These are phyloP conservation scores for Lanistes nyassanus DNA, from an alignment of 1,140 invertebrate genomes.

Conservation along the genomic window DNA sequence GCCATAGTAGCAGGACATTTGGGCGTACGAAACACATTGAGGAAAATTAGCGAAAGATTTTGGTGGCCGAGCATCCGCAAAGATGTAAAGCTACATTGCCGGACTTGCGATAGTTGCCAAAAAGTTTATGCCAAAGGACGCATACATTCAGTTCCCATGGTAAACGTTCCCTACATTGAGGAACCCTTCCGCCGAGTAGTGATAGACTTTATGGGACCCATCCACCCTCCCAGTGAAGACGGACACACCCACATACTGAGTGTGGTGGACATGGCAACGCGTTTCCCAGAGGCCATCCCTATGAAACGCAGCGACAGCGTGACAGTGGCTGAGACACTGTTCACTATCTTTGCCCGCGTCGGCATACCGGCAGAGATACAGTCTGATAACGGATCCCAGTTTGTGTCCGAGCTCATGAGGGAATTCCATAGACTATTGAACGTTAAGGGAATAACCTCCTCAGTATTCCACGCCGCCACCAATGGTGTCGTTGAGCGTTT, in stretches of 20 bases:
- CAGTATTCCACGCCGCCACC: slow-evolving; percentile 38
- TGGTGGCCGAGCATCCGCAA: slow-evolving; percentile 37
- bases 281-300: slow-evolving; percentile 40
- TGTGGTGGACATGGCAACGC: slow-evolving; percentile 36
- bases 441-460: slow-evolving; percentile 29
- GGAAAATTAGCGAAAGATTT: slow-evolving; percentile 27
- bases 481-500: no score
- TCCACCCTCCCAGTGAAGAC: slow-evolving; percentile 26
- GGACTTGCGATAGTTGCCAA: slow-evolving; percentile 40
- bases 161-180: slow-evolving; percentile 34
- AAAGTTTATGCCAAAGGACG: slow-evolving; percentile 30
- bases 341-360: slow-evolving; percentile 57
- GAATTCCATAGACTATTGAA: slow-evolving; percentile 25
- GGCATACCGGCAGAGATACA: slow-evolving; percentile 61
- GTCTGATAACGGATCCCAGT: slow-evolving; percentile 36
- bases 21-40: slow-evolving; percentile 20
- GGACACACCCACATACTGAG: slow-evolving; percentile 37
- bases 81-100: slow-evolving; percentile 34
- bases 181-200: slow-evolving; percentile 41
- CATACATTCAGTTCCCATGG: slow-evolving; percentile 33
- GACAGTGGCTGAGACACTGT: slow-evolving; percentile 38
- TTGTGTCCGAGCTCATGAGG: slow-evolving; percentile 32
- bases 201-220: slow-evolving; percentile 36
- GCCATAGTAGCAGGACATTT: slow-evolving; percentile 33
- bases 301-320: slow-evolving; percentile 31